Evolutionary conservation across 1,140 invertebrate species (phyloP), one percentile per base, ranked within the genome.

Genomic region (Papilio dardanus): DNA sequence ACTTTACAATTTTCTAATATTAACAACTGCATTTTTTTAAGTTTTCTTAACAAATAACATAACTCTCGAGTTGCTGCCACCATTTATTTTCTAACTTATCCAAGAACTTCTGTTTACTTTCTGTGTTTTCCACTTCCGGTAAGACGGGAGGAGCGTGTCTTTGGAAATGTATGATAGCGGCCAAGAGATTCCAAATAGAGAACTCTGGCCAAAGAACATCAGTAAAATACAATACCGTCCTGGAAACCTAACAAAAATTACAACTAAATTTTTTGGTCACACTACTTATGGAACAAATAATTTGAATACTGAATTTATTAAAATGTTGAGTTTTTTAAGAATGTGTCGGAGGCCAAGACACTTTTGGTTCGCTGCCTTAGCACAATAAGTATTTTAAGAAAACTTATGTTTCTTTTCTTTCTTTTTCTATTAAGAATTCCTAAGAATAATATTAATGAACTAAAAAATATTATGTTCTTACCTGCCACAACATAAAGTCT

Each of bases 401-500:
- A 37, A 37, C 35, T 0, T 37, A 37, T 37, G 35, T 7, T n/a
- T n/a, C n/a, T 1, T 37, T 37, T 12, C 1, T 8, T 2, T 14
- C 14, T 37, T 37, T 12, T 37, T 37, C 1, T 46, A 3, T 46
- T 46, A 46, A 1, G 4, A 46, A 14, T 37, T 37, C 10, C 8
- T 3, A 6, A 46, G n/a, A 28, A 19, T 24, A 8, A 21, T 19
- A 35, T 33, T 67, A 3, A 31, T 33, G 7, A 66, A 66, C 8
- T 1, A 28, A 7, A 3, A 5, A 16, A 16, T 42, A 16, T 46
- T 14, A 33, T 65, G 42, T 40, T 67, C 82, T 85, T 93, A 97
- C 97, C 96, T 99, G 99, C 98, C 98, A 99, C 74, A 99, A 93
- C 77, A 99, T 94, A 90, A 99, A 99, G 94, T 99, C 99, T 87